A percentile compares a stretch with the other conserved stretches of the same genome.
These are phyloP conservation scores for Leptopilina clavipes DNA, from an alignment of 1,140 invertebrate genomes.

Conservation along the genomic window DNA sequence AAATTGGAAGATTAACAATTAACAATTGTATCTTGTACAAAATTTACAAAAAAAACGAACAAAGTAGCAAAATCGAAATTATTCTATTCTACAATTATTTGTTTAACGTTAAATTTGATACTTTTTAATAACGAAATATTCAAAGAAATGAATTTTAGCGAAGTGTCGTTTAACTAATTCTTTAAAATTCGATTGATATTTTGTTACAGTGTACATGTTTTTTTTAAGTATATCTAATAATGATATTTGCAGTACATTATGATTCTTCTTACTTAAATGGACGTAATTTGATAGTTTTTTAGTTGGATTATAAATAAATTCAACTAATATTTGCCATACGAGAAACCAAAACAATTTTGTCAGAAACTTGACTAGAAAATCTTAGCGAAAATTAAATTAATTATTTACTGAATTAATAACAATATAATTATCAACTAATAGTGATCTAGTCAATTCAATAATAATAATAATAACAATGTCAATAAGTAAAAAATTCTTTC, in stretches of 20 bases:
- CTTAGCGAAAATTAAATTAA: too few relatives aligned
- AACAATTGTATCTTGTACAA: neutral
- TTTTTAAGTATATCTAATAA: neutral
- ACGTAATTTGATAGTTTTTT: slow-evolving; percentile 15
- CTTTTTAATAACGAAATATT: too few relatives aligned
- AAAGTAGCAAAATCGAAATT: too few relatives aligned
- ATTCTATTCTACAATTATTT: too few relatives aligned
- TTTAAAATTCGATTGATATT: neutral
- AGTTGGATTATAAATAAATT: neutral
- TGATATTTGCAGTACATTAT: neutral
- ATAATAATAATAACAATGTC: neutral
- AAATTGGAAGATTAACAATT: slow-evolving; percentile 31
- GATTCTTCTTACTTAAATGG: slow-evolving; percentile 3
- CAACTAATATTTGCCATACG: neutral
- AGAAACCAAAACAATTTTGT: too few relatives aligned
- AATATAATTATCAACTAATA: too few relatives aligned
- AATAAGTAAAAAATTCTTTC: neutral
- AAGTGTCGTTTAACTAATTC: neutral
- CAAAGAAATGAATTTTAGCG: too few relatives aligned
- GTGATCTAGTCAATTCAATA: neutral
- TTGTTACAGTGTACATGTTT: neutral
- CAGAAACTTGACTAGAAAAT: too few relatives aligned
- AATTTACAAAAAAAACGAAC: too few relatives aligned
- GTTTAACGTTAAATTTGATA: too few relatives aligned
- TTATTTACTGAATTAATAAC: too few relatives aligned